Conservation (phyloP, 2,797 vertebrate species). For the Microhierax caerulescens region DNA sequence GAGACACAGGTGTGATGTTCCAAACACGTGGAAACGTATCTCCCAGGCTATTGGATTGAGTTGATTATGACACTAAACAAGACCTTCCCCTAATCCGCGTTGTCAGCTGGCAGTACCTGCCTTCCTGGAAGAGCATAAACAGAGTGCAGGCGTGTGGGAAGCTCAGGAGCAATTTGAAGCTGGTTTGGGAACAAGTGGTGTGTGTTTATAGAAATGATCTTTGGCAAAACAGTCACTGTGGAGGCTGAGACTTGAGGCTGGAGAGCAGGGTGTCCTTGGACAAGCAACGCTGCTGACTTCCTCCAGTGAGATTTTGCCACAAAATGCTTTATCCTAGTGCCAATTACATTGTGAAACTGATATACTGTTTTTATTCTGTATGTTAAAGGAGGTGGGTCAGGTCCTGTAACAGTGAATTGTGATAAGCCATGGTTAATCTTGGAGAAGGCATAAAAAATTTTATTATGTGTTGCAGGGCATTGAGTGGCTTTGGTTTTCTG, state of each 20-base stretch:
- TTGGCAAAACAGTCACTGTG: not conserved
- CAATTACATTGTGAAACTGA: not conserved
- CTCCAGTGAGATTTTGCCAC: not conserved
- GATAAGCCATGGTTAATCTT: conserved; percentile 22
- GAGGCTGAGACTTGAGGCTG: not conserved
- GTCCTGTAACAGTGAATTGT: not conserved
- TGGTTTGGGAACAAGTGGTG: not conserved
- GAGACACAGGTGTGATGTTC: not conserved
- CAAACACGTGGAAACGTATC: not conserved
- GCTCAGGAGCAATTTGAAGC: not conserved
- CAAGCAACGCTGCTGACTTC: not conserved
- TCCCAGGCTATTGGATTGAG: not conserved
- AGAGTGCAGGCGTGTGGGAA: not conserved
- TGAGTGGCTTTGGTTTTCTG: not conserved
- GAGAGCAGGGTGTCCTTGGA: not conserved
- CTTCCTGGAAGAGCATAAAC: conserved; percentile 14
- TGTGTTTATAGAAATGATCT: not conserved
- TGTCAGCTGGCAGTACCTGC: conserved; percentile 4
- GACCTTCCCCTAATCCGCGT: not conserved
- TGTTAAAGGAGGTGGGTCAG: not conserved
- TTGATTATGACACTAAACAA: not conserved
- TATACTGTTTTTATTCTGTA: fast-evolving
- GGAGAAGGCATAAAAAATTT: not conserved
- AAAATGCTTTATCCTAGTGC: not conserved
- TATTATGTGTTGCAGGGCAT: not conserved